A percentile compares a stretch with the other conserved stretches of the same genome.
Conservation (phyloP, 1,140 invertebrate species). For the Trachymyrmex septentrionalis region DNA sequence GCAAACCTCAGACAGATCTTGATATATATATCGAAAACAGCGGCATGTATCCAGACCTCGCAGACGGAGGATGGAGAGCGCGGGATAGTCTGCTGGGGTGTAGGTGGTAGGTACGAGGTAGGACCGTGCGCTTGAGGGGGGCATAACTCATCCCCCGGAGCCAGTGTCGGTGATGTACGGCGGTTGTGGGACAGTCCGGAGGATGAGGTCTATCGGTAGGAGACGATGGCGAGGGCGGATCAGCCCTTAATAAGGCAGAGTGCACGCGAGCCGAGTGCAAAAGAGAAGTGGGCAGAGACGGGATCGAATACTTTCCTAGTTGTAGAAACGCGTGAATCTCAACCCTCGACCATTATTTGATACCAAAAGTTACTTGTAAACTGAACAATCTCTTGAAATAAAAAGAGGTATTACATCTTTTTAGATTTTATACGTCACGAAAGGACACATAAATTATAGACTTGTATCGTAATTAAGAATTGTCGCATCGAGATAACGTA, state of each 20-base stretch:
- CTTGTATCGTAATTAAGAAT: neutral
- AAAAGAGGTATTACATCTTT: neutral
- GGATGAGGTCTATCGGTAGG: slow-evolving; percentile 69
- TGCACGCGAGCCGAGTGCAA: slow-evolving; percentile 83
- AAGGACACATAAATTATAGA: neutral
- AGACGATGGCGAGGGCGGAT: slow-evolving; percentile 66
- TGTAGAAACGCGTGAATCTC: neutral
- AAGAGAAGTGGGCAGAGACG: slow-evolving; percentile 51
- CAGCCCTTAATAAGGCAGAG: slow-evolving; percentile 84
- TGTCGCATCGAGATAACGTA: neutral
- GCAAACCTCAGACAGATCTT: slow-evolving; percentile 76
- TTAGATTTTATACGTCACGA: neutral
- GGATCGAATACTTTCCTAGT: neutral
- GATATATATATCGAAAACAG: slow-evolving; percentile 75
- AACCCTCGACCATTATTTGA: neutral
- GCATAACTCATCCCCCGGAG: slow-evolving; percentile 75
- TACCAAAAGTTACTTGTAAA: neutral
- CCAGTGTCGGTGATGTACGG: slow-evolving; percentile 76
- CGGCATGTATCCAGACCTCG: slow-evolving; percentile 63
- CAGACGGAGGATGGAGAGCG: slow-evolving; percentile 41
- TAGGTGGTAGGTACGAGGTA: slow-evolving; percentile 47
- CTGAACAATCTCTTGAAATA: neutral
- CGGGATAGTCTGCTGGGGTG: slow-evolving; percentile 37
- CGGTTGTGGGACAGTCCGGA: slow-evolving; percentile 74
- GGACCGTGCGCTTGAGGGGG: slow-evolving; percentile 53